Evolutionary conservation across 2,888 invertebrate species (phyloP).

Genomic region (Heliconius ismenius): DNA sequence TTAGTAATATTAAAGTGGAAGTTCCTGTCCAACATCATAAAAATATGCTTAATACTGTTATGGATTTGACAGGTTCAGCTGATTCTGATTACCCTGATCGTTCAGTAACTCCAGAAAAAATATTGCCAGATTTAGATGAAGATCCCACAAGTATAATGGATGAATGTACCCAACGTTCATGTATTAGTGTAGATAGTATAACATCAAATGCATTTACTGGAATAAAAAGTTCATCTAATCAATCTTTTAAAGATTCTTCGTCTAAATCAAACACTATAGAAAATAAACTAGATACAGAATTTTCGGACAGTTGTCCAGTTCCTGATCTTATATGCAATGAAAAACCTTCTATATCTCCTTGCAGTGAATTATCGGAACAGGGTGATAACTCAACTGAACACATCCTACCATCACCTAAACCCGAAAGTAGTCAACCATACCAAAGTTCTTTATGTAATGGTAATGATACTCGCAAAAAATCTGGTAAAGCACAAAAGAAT

Average conservation of each 20-base stretch:
- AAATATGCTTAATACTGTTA: constrained; percentile 72
- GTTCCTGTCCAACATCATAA: constrained; percentile 76
- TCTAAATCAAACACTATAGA: constrained; percentile 57
- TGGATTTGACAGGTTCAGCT: constrained; percentile 71
- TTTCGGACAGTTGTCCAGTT: constrained; percentile 73
- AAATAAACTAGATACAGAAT: constrained; percentile 69
- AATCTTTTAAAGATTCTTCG: constrained; percentile 60
- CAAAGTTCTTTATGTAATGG: constrained; percentile 47
- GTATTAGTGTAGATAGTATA: constrained; percentile 57
- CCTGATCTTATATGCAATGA: constrained; percentile 79
- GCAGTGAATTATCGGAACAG: constrained; percentile 75
- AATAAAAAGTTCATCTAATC: constrained; percentile 73
- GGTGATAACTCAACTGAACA: constrained; percentile 72
- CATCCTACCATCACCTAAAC: constrained; percentile 54
- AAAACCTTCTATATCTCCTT: constrained; percentile 77
- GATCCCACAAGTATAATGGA: constrained; percentile 59
- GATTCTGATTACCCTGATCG: constrained; percentile 63
- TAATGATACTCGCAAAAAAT: constrained; percentile 49
- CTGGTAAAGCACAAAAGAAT: constrained; percentile 51
- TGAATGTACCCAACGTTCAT: constrained; percentile 58
- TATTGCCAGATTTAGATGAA: constrained; percentile 72
- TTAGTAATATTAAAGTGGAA: constrained; percentile 80
- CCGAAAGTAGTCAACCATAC: constrained; percentile 50
- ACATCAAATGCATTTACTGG: constrained; percentile 70
- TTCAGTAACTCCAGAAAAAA: constrained; percentile 65